phyloP scores from a whole-genome alignment of 2,888 invertebrate genomes.

The Tipula unca region DNA sequence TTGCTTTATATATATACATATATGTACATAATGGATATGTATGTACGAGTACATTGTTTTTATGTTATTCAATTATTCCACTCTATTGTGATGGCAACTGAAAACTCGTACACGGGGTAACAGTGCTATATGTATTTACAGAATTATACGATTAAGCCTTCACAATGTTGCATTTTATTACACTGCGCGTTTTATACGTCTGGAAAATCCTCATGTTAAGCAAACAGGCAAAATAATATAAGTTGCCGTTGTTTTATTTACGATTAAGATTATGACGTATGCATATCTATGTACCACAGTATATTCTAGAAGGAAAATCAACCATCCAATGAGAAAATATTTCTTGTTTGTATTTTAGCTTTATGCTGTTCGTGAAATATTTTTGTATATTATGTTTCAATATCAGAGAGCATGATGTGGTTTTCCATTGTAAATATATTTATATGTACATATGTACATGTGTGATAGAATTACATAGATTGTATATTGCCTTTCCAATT shows the following conservation, averaged over 20 bases:
- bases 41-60: no score
- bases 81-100: no score
- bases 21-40: no score
- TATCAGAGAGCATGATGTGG: neutral
- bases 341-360: neutral
- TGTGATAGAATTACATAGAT: neutral
- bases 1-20: no score
- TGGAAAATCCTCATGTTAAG: neutral
- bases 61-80: no score
- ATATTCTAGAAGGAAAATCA: no score
- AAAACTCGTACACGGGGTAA: no score
- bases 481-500: neutral
- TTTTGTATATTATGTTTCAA: neutral
- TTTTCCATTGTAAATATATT: neutral
- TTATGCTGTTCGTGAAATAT: no score
- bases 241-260: neutral
- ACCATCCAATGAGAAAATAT: neutral
- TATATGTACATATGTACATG: neutral
- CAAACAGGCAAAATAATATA: neutral
- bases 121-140: no score
- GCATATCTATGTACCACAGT: neutral
- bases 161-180: neutral
- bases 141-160: no score
- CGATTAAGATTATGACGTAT: neutral
- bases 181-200: neutral